phyloP scores from a whole-genome alignment of 2,113 vertebrate species.

The Conger conger region DNA sequence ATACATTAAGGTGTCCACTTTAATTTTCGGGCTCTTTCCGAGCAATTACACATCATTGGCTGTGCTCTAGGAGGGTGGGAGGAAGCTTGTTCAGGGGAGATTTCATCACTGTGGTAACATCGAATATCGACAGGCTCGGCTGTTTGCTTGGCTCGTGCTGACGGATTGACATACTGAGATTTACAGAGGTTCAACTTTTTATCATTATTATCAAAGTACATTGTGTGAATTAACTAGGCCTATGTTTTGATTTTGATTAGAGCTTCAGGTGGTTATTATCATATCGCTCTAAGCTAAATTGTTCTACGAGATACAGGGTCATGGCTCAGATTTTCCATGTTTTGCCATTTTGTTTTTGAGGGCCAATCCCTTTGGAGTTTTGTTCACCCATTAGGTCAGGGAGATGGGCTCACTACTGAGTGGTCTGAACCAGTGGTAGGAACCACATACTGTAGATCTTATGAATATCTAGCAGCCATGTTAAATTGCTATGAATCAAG shows the following conservation, averaged over 20 bases:
- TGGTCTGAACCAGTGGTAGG: no score
- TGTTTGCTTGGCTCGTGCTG: neutral
- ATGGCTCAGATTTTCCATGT: neutral
- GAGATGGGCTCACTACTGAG: no score
- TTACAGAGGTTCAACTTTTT: neutral
- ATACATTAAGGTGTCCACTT: neutral
- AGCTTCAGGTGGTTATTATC: neutral
- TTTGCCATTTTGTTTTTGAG: no score
- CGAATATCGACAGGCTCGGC: neutral
- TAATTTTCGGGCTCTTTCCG: neutral
- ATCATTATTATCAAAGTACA: neutral
- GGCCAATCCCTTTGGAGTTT: neutral
- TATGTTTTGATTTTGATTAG: neutral
- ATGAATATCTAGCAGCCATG: no score
- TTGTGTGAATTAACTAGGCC: neutral
- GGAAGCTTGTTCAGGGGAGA: neutral
- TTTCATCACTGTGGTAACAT: conserved; percentile 1
- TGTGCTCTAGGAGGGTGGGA: neutral
- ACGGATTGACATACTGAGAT: neutral
- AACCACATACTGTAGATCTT: no score
- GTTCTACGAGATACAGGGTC: neutral
- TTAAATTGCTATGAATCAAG: no score
- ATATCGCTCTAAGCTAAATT: neutral
- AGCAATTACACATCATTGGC: neutral
- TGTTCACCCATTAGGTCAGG: neutral